Evolutionary conservation across 2,888 invertebrate genomes (phyloP).

Genomic region (Cheilosia impressa): DNA sequence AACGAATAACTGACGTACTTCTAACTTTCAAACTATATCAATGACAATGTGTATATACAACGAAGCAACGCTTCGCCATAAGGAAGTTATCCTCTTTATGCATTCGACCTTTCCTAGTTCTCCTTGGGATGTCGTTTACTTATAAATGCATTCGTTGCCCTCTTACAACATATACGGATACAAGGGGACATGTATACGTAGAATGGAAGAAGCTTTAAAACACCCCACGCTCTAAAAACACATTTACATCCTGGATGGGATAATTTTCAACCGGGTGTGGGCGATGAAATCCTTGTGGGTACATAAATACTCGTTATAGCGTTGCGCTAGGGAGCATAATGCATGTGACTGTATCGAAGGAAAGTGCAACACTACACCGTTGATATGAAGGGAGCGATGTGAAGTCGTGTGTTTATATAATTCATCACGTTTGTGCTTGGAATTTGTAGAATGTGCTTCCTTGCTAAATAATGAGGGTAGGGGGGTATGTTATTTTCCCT

Average conservation of each 20-base stretch:
- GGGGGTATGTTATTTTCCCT: too few species aligned
- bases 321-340: slow-evolving; percentile 16
- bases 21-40: not conserved
- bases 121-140: slow-evolving; percentile 60
- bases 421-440: slow-evolving; percentile 46
- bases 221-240: not conserved
- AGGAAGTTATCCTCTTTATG: slow-evolving; percentile 65
- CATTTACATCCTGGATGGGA: slow-evolving; percentile 48
- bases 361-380: slow-evolving; percentile 25
- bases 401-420: slow-evolving; percentile 47
- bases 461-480: not conserved
- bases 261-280: slow-evolving; percentile 29
- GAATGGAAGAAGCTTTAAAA: slow-evolving; percentile 6
- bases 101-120: slow-evolving; percentile 66
- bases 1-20: not conserved
- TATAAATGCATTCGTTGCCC: slow-evolving; percentile 70
- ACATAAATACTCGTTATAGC: slow-evolving; percentile 13
- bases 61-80: slow-evolving; percentile 23
- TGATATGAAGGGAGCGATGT: not conserved
- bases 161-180: slow-evolving; percentile 2
- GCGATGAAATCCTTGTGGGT: slow-evolving; percentile 53
- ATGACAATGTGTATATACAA: not conserved
- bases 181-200: slow-evolving; percentile 21
- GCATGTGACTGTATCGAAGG: slow-evolving; percentile 6
- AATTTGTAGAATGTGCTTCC: slow-evolving; percentile 4